A percentile compares a stretch with the other conserved stretches of the same genome.
Evolutionary conservation across 1,140 invertebrate genomes (phyloP).

Genomic region (Apis dorsata): DNA sequence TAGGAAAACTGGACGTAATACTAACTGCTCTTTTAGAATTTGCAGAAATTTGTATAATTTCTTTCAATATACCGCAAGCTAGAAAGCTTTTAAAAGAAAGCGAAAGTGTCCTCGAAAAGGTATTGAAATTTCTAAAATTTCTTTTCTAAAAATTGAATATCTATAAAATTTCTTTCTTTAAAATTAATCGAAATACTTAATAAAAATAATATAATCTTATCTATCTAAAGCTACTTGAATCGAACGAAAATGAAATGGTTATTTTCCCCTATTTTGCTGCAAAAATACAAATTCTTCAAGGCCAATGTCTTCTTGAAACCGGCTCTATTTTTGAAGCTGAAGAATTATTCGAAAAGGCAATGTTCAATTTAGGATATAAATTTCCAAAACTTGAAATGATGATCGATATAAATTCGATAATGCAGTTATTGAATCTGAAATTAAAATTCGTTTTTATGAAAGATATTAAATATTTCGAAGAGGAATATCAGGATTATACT

Average conservation of each 20-base stretch:
- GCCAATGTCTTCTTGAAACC: conserved; percentile 75
- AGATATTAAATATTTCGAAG: conserved; percentile 29
- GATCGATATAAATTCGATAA: conserved; percentile 70
- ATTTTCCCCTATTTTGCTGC: conserved; percentile 75
- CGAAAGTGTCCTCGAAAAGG: conserved; percentile 66
- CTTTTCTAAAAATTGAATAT: not conserved
- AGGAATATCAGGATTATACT: conserved; percentile 70
- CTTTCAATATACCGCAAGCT: conserved; percentile 79
- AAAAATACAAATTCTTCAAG: conserved; percentile 78
- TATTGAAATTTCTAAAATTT: conserved; percentile 39
- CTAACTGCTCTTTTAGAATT: conserved; percentile 81
- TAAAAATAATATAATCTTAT: not conserved
- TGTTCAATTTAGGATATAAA: conserved; percentile 71
- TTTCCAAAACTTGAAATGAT: conserved; percentile 72
- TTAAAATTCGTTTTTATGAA: conserved; percentile 59
- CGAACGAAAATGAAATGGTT: conserved; percentile 68
- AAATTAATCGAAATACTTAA: too few relatives aligned
- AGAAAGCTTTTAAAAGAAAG: conserved; percentile 79
- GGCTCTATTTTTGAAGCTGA: conserved; percentile 73
- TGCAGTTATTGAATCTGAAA: conserved; percentile 65
- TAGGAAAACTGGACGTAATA: conserved; percentile 71
- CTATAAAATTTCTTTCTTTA: too few relatives aligned
- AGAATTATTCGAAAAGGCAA: conserved; percentile 66
- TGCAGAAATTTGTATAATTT: conserved; percentile 79
- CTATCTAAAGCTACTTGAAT: conserved; percentile 63